Evolutionary conservation across 37 sponge, comb jelly and placozoan species (phyloP).

Genomic region (Lycopodina hypogea): DNA sequence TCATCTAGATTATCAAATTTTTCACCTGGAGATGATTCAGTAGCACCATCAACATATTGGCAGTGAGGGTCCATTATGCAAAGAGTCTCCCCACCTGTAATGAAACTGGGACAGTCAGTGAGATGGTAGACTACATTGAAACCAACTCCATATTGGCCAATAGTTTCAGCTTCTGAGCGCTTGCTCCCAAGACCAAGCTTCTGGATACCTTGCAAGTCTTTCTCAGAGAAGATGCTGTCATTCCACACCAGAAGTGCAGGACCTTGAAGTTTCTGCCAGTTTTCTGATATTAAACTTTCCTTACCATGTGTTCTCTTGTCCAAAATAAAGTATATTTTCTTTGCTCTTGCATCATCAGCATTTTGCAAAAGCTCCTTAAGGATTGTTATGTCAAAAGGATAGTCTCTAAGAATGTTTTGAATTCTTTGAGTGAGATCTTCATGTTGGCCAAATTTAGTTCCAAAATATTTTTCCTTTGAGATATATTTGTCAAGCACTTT

Average conservation of each 20-base stretch:
- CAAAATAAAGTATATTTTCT: slow-evolving; percentile 67
- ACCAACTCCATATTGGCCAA: slow-evolving; percentile 88
- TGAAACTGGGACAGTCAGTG: slow-evolving; percentile 84
- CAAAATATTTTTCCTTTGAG: background rate
- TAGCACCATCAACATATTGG: slow-evolving; percentile 44
- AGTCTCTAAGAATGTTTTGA: slow-evolving; percentile 67
- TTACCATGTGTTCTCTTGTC: slow-evolving; percentile 62
- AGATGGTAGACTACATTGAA: slow-evolving; percentile 87
- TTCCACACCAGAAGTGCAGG: slow-evolving; percentile 80
- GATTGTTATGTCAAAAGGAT: slow-evolving; percentile 60
- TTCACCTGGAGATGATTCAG: slow-evolving; percentile 34
- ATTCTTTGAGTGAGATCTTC: slow-evolving; percentile 76
- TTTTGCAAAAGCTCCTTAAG: slow-evolving; percentile 90
- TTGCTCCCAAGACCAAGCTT: slow-evolving; percentile 73
- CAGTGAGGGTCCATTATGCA: slow-evolving; percentile 83
- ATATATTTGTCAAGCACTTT: slow-evolving; percentile 31
- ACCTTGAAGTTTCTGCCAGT: slow-evolving; percentile 71
- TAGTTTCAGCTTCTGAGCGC: slow-evolving; percentile 59
- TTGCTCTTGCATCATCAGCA: slow-evolving; percentile 90
- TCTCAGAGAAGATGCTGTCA: slow-evolving; percentile 57
- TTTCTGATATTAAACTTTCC: slow-evolving; percentile 30
- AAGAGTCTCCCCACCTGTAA: slow-evolving; percentile 63
- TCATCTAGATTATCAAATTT: slow-evolving; percentile 25
- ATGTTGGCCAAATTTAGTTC: slow-evolving; percentile 61
- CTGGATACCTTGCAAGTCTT: slow-evolving; percentile 77